Evolutionary conservation across 2,113 vertebrate genomes (phyloP).

Genomic region (Turnix velox): DNA sequence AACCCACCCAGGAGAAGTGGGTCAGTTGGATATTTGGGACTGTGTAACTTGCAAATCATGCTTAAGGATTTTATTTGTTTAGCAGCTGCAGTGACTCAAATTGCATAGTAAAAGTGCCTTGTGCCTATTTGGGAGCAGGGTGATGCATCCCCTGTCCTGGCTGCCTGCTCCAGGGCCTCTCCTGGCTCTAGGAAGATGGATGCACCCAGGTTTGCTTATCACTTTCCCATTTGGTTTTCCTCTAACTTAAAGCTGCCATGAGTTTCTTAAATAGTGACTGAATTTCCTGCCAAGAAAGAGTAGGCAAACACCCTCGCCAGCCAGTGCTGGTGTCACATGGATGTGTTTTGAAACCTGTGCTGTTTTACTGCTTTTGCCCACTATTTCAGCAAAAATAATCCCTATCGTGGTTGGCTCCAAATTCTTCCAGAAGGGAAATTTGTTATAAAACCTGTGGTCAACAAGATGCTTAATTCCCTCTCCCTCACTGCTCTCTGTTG

Average conservation of each 20-base stretch:
- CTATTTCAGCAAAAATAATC: not conserved
- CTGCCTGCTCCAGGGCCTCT: not conserved
- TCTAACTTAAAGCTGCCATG: not conserved
- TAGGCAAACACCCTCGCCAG: no score
- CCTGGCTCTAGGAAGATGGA: accelerated
- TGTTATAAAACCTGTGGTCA: not conserved
- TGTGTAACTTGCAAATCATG: not conserved
- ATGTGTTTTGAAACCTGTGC: not conserved
- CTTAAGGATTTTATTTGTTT: not conserved
- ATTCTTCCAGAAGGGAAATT: not conserved
- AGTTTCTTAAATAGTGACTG: not conserved
- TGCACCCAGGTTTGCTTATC: not conserved
- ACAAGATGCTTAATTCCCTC: not conserved
- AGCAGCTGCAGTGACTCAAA: not conserved
- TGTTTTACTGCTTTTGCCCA: not conserved
- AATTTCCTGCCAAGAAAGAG: not conserved
- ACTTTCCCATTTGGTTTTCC: not conserved
- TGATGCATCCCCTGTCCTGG: not conserved
- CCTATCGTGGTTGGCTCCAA: not conserved
- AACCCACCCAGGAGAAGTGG: not conserved
- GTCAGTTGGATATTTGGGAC: not conserved
- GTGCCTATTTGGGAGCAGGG: not conserved
- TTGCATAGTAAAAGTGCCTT: not conserved
- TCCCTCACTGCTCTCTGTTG: not conserved
- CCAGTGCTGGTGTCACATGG: not conserved